Percentiles rank a stretch among this genome's conserved stretches.
Conservation (phyloP, 92 coral and sea anemone genomes). For the Isaurus tuberculatus region DNA sequence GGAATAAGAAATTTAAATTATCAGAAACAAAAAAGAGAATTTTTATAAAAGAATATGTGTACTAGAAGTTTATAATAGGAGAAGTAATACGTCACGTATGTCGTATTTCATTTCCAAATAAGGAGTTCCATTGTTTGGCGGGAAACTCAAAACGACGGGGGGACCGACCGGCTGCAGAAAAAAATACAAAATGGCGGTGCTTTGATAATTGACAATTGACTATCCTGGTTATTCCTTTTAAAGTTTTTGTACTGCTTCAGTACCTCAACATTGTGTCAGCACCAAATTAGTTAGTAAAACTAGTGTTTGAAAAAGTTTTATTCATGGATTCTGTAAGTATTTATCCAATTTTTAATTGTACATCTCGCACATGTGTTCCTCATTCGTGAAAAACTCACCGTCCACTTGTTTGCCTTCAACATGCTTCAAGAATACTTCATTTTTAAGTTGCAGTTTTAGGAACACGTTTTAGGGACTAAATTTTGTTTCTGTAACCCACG, state of each 20-base stretch:
- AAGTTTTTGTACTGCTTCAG: not conserved
- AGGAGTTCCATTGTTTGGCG: slow-evolving; percentile 19
- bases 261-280: not conserved
- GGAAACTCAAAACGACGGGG: slow-evolving; percentile 10
- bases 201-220: not conserved
- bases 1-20: no score
- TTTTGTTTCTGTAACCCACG: not conserved
- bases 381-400: not conserved
- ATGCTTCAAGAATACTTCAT: not conserved
- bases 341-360: not conserved
- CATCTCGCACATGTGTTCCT: not conserved
- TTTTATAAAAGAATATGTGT: no score
- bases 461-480: not conserved
- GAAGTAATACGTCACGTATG: no score
- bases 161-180: not conserved
- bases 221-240: not conserved
- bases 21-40: no score
- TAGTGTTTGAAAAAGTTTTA: not conserved
- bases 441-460: not conserved
- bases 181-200: slow-evolving; percentile 8
- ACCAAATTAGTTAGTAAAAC: not conserved
- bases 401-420: not conserved
- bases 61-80: no score
- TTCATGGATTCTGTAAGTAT: slow-evolving; percentile 3
- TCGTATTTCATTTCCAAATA: slow-evolving; percentile 9